Conservation (phyloP, 2,888 invertebrate genomes). For the Yponomeuta sedellus region DNA sequence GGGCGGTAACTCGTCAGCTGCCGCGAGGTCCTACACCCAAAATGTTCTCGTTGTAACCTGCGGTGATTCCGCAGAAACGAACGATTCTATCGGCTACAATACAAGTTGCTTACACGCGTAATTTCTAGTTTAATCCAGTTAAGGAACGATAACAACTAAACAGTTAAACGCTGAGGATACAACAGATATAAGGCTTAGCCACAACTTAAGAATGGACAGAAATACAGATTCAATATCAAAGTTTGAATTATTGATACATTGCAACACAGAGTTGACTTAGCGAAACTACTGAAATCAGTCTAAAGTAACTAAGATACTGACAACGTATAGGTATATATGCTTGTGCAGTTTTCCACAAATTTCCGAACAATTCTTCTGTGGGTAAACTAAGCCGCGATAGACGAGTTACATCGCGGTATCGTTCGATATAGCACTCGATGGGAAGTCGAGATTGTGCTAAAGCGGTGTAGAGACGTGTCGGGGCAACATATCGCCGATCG, state of each 20-base stretch:
- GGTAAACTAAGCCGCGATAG: background rate
- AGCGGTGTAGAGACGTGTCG: slow-evolving; percentile 72
- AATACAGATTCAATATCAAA: background rate
- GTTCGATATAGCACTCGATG: slow-evolving; percentile 66
- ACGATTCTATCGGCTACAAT: background rate
- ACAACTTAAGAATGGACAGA: background rate
- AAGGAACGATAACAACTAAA: background rate
- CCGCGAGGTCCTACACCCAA: background rate
- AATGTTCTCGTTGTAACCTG: background rate
- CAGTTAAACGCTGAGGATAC: slow-evolving; percentile 2
- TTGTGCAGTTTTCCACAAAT: no score
- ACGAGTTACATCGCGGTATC: slow-evolving; percentile 53
- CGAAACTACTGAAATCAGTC: no score
- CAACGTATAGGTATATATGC: no score
- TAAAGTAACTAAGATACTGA: no score
- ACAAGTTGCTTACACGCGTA: background rate
- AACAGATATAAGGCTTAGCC: background rate
- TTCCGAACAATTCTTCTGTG: background rate
- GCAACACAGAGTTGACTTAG: no score
- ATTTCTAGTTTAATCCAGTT: slow-evolving; percentile 1
- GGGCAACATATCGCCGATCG: slow-evolving; percentile 63
- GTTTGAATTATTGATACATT: no score
- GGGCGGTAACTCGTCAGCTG: slow-evolving; percentile 62
- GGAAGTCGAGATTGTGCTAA: slow-evolving; percentile 70
- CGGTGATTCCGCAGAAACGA: background rate